Conservation (phyloP, 1,140 invertebrate genomes). For the Megathymus violae region DNA sequence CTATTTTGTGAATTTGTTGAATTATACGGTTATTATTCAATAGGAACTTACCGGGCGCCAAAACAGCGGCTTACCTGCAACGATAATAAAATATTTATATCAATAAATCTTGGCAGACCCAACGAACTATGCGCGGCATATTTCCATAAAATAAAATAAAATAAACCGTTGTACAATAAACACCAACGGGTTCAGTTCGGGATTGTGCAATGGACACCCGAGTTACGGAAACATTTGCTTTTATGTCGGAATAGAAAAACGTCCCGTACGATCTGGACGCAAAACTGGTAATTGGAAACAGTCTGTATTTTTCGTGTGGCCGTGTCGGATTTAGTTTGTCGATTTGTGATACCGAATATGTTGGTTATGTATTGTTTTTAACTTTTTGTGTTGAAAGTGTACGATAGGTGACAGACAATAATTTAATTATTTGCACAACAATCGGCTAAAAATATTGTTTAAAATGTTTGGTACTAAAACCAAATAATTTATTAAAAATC, state of each 20-base stretch:
- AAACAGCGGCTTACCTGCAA: constrained; percentile 58
- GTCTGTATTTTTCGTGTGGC: constrained; percentile 43
- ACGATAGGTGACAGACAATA: neutral
- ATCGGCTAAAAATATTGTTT: too few relatives aligned
- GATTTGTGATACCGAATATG: constrained; percentile 34
- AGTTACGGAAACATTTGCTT: constrained; percentile 59
- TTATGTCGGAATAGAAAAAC: constrained; percentile 44
- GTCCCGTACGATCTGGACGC: constrained; percentile 37
- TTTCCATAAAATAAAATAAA: constrained; percentile 59
- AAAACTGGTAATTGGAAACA: constrained; percentile 58
- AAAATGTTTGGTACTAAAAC: too few relatives aligned
- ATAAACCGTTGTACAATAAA: constrained; percentile 60
- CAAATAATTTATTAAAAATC: too few relatives aligned
- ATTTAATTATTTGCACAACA: constrained; percentile 8
- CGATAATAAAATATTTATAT: constrained; percentile 46
- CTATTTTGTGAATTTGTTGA: constrained; percentile 29
- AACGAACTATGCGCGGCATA: constrained; percentile 57
- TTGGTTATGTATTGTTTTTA: constrained; percentile 22
- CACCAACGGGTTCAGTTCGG: constrained; percentile 46
- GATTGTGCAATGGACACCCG: constrained; percentile 51
- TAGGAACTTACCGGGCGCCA: constrained; percentile 23
- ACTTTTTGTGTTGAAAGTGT: constrained; percentile 17
- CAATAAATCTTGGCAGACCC: constrained; percentile 47
- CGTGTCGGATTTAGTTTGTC: constrained; percentile 34
- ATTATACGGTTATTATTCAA: constrained; percentile 31